phyloP scores from a whole-genome alignment of 2,113 vertebrate genomes.

The Takifugu bimaculatus region DNA sequence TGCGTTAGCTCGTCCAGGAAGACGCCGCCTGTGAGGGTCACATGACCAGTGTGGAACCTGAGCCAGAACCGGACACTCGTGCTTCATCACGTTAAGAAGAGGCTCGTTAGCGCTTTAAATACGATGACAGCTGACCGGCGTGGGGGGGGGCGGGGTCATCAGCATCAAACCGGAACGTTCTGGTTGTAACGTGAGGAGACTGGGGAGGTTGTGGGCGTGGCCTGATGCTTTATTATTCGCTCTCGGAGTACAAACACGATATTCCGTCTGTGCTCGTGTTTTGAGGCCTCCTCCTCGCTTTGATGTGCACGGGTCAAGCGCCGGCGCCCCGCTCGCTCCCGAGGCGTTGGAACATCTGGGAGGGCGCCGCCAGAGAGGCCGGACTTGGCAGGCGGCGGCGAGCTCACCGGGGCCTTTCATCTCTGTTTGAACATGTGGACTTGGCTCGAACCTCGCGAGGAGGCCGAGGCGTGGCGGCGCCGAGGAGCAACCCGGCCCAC shows the following conservation, averaged over 20 bases:
- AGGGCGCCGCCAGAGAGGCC: constrained; percentile 30
- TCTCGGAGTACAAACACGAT: constrained; percentile 6
- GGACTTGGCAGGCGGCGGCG: constrained; percentile 52
- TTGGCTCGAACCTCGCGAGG: constrained; percentile 48
- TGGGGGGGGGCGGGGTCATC: neutral
- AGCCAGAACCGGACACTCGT: neutral
- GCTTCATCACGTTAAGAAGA: neutral
- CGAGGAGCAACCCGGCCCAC: constrained; percentile 40
- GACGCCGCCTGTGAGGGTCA: neutral
- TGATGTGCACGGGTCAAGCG: constrained; percentile 55
- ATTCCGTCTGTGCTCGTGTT: constrained; percentile 43
- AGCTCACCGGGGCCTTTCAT: constrained; percentile 65
- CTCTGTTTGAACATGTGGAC: constrained; percentile 67
- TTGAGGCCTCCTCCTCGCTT: constrained; percentile 56
- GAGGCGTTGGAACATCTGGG: constrained; percentile 58
- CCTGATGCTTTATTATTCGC: constrained; percentile 4
- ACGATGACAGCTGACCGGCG: neutral
- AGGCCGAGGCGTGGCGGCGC: constrained; percentile 46
- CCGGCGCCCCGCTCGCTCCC: constrained; percentile 37
- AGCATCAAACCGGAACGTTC: no score
- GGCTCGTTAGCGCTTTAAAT: neutral
- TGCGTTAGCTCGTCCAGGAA: no score
- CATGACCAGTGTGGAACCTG: no score
- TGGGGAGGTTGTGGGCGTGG: neutral
- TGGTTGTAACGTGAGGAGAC: no score